A percentile compares a stretch with the other conserved stretches of the same genome.
Evolutionary conservation across 2,888 invertebrate genomes (phyloP).

Genomic region (Agrilus cyanescens): DNA sequence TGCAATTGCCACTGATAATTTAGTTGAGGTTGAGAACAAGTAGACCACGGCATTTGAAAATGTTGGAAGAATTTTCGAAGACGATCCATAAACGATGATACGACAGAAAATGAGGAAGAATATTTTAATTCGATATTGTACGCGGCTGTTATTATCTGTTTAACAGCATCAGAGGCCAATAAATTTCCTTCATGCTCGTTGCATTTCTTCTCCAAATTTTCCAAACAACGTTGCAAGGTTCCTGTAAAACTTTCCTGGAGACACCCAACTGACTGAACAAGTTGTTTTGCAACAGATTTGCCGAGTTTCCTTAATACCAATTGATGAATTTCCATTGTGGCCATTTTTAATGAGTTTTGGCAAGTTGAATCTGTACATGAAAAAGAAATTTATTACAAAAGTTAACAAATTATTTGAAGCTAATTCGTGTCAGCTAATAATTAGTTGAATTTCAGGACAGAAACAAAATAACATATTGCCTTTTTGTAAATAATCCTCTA

Average conservation of each 20-base stretch:
- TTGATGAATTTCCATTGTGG: constrained; percentile 64
- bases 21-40: constrained; percentile 29
- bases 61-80: constrained; percentile 52
- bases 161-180: constrained; percentile 59
- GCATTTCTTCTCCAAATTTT: constrained; percentile 49
- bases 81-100: constrained; percentile 52
- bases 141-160: constrained; percentile 62
- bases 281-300: constrained; percentile 62
- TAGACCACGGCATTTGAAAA: constrained; percentile 48
- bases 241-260: constrained; percentile 74
- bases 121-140: constrained; percentile 63
- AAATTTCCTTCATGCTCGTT: constrained; percentile 40
- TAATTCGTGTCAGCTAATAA: too few species aligned
- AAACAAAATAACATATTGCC: constrained; percentile 18
- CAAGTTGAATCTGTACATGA: constrained; percentile 3
- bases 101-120: constrained; percentile 49
- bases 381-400: not conserved
- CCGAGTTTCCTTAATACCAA: constrained; percentile 64
- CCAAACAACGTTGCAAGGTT: constrained; percentile 64
- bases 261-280: constrained; percentile 70
- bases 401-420: not conserved
- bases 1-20: constrained; percentile 56
- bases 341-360: constrained; percentile 31
- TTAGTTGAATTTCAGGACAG: not conserved
- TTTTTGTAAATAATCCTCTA: constrained; percentile 28